Evolutionary conservation across 2,888 invertebrate species (phyloP), one percentile per base, ranked within the genome.

Genomic region (Charanyca ferruginea): DNA sequence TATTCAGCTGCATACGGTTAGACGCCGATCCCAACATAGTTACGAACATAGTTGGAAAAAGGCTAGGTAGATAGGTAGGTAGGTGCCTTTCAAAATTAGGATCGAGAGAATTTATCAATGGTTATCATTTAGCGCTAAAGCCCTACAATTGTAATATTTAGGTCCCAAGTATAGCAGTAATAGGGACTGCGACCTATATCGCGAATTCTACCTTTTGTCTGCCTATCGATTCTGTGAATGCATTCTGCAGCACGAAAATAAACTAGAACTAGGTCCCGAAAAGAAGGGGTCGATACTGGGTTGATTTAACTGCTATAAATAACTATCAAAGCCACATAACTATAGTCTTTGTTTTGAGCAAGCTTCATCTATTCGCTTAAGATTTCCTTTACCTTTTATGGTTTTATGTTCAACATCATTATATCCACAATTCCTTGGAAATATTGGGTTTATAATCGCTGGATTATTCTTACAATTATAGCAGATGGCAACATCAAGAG

Each of bases 151-250:
- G n/a, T n/a, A n/a, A n/a, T n/a, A n/a, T n/a, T n/a, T n/a, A n/a
- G n/a, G n/a, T n/a, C 28, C 28, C 28, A 5, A 28, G 28, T 28
- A 28, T 35, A 35, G 3, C 16, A 35, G 20, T 41, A 41, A 42
- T 71, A 38, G 45, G 45, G 3, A 25, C 32, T 45, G 55, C 8
- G 23, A 54, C 11, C 44, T 42, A 25, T 18, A 32, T n/a, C 0
- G 54, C 18, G 71, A 54, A 55, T 54, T 51, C 44, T 8, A 22
- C 41, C 71, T 41, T 71, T 71, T 69, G 64, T 69, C 13, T 23
- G 44, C 4, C 1, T 45, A 51, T 51, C 41, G n/a, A 71, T 16
- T 54, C 41, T 18, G 32, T 18, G 38, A 45, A 63, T 45, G 32
- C 48, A 38, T 61, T 61, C 18, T 25, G 41, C 16, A 42, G 22